These are phyloP conservation scores for Drosophila trapezifrons DNA, from an alignment of 1,140 invertebrate genomes.

Conservation along the genomic window DNA sequence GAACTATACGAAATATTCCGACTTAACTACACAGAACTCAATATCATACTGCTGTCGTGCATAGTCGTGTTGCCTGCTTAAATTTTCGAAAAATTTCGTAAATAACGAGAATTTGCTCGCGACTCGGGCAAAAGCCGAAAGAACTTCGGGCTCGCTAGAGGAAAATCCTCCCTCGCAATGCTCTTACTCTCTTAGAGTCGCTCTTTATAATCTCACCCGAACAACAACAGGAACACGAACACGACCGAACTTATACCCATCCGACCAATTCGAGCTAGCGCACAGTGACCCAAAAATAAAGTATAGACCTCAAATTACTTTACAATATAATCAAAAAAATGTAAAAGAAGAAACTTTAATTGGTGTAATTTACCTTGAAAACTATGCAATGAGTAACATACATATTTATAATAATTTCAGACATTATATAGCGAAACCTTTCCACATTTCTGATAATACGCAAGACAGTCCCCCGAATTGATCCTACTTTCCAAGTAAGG, in stretches of 20 bases:
- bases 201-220: constrained; percentile 9
- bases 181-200: constrained; percentile 22
- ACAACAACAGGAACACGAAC: constrained; percentile 50
- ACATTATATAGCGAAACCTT: too few species aligned
- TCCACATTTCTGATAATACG: too few species aligned
- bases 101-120: constrained; percentile 17
- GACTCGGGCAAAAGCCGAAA: constrained; percentile 8
- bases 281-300: not conserved
- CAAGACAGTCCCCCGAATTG: too few species aligned
- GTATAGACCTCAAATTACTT: not conserved
- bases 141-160: constrained; percentile 5
- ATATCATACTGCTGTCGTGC: constrained; percentile 68
- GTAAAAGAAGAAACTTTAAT: not conserved
- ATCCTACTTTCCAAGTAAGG: too few species aligned
- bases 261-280: constrained; percentile 74
- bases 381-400: too few species aligned
- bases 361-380: too few species aligned
- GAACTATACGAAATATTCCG: constrained; percentile 84
- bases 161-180: constrained; percentile 22
- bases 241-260: constrained; percentile 63
- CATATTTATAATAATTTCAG: too few species aligned
- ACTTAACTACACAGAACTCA: constrained; percentile 84
- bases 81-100: constrained; percentile 31
- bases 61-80: constrained; percentile 26
- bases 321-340: not conserved